Evolutionary conservation across 2,113 vertebrate species (phyloP), one percentile per base, ranked within the genome.

Genomic region (Glaucidium brasilianum): DNA sequence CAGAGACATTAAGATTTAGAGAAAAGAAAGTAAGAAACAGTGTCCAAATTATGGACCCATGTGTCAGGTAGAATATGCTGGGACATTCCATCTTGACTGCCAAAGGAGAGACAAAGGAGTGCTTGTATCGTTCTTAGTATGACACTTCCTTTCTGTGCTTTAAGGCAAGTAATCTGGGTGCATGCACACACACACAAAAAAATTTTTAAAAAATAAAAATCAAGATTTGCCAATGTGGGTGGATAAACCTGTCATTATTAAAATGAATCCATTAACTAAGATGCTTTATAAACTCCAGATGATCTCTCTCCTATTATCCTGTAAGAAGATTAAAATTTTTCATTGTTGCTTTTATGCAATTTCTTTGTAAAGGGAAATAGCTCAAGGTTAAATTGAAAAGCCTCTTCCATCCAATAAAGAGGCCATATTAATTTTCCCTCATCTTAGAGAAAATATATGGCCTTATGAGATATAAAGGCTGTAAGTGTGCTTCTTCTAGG

Each of bases 211-310:
- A 55, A 52, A n/a, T 20, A 72, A 90, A 80, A 19, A n/a, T 43
- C 56, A 90, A 97, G 82, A 97, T 85, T 82, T 97, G 80, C 86
- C 88, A 94, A 62, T 72, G 88, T 90, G 80, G 91, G 96, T 32
- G 85, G 92, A 93, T 96, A 97, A 97, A 96, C 88, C 88, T 95
- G 93, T 92, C 96, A 96, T 97, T 95, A 96, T 97, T 94, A 97
- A 96, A 97, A 97, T 92, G 95, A 97, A 93, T 90, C 96, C 94
- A 97, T 98, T 98, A 97, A 94, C 96, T 41, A 94, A 94, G 88
- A 96, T 63, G 92, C 86, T 97, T 97, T 96, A 97, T 96, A 97
- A 97, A 97, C 94, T 96, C 93, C 92, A 93, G 96, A 97, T 97
- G 96, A 97, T 97, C 93, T 97, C 94, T 90, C 94, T 93, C 69